Percentiles rank a stretch among this genome's conserved stretches.
Evolutionary conservation across 2,797 vertebrate species (phyloP).

Genomic region (Sebastes hubbsi): DNA sequence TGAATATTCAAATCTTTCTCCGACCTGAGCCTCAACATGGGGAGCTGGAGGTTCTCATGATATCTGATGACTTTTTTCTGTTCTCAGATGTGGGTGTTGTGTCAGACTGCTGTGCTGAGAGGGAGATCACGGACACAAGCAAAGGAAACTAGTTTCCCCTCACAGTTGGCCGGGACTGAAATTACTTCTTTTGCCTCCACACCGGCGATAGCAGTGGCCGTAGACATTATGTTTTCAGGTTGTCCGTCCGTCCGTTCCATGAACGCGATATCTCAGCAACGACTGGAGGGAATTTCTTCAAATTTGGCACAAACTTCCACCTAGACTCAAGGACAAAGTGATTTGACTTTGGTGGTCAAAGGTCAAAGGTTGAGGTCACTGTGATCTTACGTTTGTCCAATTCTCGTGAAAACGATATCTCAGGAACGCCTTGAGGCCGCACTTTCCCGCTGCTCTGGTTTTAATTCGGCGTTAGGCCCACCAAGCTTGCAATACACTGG

Average conservation of each 20-base stretch:
- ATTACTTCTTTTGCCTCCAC: background rate
- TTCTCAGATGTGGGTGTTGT: background rate
- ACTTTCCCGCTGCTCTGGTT: too few species aligned
- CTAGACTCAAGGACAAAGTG: background rate
- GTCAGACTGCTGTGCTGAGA: background rate
- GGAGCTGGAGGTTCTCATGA: background rate
- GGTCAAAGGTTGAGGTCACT: background rate
- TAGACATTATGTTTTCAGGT: too few species aligned
- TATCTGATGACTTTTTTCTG: background rate
- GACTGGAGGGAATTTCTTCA: too few species aligned
- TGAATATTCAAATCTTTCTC: slow-evolving; percentile 76
- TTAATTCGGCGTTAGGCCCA: too few species aligned
- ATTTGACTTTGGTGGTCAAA: background rate
- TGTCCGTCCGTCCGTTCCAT: background rate
- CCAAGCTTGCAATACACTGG: background rate
- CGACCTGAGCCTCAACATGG: background rate
- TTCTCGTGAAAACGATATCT: background rate
- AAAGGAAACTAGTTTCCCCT: background rate
- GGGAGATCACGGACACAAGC: background rate
- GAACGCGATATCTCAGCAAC: background rate
- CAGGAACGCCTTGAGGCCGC: background rate
- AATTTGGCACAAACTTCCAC: background rate
- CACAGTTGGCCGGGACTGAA: background rate
- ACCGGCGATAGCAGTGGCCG: background rate
- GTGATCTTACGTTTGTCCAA: background rate